Conservation (phyloP, 2,113 vertebrate species). For the Sciurus niger region DNA sequence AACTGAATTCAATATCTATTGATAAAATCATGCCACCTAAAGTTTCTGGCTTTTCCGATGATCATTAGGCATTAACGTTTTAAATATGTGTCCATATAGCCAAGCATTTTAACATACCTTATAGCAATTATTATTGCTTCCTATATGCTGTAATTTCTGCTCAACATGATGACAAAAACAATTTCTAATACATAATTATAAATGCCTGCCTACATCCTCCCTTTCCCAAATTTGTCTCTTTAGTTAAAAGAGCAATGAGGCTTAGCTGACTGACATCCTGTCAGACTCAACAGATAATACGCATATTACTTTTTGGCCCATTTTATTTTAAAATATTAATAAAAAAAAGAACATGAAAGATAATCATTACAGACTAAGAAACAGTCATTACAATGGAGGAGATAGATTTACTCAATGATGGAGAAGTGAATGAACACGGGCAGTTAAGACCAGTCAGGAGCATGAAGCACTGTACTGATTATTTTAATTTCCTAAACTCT, state of each 20-base stretch:
- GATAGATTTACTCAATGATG: conserved; percentile 66
- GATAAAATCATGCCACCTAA: background rate
- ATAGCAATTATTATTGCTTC: background rate
- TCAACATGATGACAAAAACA: conserved; percentile 49
- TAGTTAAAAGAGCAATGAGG: conserved; percentile 44
- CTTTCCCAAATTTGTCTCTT: conserved; percentile 58
- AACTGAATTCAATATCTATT: background rate
- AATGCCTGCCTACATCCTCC: conserved; percentile 23
- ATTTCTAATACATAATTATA: conserved; percentile 48
- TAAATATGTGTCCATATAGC: background rate
- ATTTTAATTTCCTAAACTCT: conserved; percentile 85
- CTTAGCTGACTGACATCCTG: conserved; percentile 35
- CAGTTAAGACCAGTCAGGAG: conserved; percentile 57
- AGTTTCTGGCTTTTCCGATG: conserved; percentile 9
- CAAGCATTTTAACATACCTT: background rate
- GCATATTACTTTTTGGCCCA: conserved; percentile 65
- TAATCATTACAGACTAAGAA: conserved; percentile 69
- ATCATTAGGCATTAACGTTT: background rate
- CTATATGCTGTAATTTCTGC: background rate
- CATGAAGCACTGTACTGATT: conserved; percentile 69
- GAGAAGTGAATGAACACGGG: conserved; percentile 55
- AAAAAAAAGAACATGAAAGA: conserved; percentile 77
- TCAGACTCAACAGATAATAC: conserved; percentile 59
- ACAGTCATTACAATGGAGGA: conserved; percentile 61
- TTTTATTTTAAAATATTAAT: conserved; percentile 82